Conservation (phyloP, 2,113 vertebrate genomes). For the Odontesthes bonariensis region DNA sequence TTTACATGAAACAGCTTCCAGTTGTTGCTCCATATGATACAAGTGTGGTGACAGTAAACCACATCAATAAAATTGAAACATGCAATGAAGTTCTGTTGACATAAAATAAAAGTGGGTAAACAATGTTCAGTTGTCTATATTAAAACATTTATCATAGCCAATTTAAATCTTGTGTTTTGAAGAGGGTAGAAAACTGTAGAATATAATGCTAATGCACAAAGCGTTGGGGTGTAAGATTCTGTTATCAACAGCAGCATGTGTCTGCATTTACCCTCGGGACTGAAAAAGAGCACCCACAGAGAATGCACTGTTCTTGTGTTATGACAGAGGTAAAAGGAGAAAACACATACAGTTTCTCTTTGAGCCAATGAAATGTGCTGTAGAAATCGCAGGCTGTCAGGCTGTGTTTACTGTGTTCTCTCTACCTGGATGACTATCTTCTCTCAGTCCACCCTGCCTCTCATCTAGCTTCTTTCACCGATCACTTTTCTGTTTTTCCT, state of each 20-base stretch:
- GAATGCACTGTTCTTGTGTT: slow-evolving; percentile 52
- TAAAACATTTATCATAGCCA: background rate
- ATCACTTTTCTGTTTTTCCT: slow-evolving; percentile 14
- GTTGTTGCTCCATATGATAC: background rate
- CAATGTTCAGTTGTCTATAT: background rate
- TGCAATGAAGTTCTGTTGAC: background rate
- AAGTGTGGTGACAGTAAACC: background rate
- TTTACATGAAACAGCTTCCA: slow-evolving; percentile 2
- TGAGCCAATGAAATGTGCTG: slow-evolving; percentile 37
- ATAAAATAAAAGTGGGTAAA: background rate
- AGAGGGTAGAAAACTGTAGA: background rate
- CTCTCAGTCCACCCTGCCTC: slow-evolving; percentile 28
- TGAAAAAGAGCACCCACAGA: slow-evolving; percentile 38
- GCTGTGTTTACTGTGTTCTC: slow-evolving; percentile 57
- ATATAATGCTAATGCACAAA: slow-evolving; percentile 1
- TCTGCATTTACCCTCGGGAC: slow-evolving; percentile 40
- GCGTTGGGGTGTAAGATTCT: slow-evolving; percentile 2
- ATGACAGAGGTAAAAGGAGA: slow-evolving; percentile 57
- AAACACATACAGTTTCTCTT: slow-evolving; percentile 23
- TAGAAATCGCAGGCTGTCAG: slow-evolving; percentile 66
- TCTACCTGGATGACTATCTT: slow-evolving; percentile 60
- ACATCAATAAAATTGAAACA: slow-evolving; percentile 3
- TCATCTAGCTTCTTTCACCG: slow-evolving; percentile 35
- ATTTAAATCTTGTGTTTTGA: background rate
- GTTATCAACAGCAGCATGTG: slow-evolving; percentile 16